Percentiles rank a stretch among this genome's conserved stretches.
phyloP scores from a whole-genome alignment of 2,113 vertebrate species.

The Archilochus colubris region DNA sequence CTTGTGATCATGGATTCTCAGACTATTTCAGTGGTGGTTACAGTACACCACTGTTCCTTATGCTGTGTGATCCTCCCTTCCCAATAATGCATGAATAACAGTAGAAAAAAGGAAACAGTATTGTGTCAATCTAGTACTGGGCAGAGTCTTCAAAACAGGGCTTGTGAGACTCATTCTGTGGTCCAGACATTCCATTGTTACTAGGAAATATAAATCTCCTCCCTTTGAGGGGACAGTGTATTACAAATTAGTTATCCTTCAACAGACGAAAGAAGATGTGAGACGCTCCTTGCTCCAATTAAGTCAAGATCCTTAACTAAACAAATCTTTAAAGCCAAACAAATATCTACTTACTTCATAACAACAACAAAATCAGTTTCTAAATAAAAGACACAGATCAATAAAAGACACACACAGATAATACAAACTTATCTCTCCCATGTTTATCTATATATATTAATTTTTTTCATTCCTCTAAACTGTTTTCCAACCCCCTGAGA shows the following conservation, averaged over 20 bases:
- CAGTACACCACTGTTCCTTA: background rate
- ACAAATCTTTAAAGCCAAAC: background rate
- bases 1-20: background rate
- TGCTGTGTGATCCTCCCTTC: conserved; percentile 34
- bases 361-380: background rate
- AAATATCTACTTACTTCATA: background rate
- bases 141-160: background rate
- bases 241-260: conserved; percentile 12
- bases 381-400: background rate
- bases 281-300: background rate
- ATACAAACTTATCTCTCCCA: background rate
- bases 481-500: background rate
- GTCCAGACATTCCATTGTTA: conserved; percentile 42
- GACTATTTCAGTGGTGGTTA: background rate
- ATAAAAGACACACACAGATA: background rate
- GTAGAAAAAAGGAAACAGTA: conserved; percentile 1
- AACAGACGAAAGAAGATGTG: background rate
- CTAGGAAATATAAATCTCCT: conserved; percentile 13
- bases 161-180: conserved; percentile 30
- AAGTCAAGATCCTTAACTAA: background rate
- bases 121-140: background rate
- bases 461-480: background rate
- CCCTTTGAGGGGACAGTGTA: background rate
- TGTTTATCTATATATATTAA: accelerated
- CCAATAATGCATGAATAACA: conserved; percentile 15